Conservation (phyloP, 1,140 invertebrate genomes). For the Leptinotarsa texana region DNA sequence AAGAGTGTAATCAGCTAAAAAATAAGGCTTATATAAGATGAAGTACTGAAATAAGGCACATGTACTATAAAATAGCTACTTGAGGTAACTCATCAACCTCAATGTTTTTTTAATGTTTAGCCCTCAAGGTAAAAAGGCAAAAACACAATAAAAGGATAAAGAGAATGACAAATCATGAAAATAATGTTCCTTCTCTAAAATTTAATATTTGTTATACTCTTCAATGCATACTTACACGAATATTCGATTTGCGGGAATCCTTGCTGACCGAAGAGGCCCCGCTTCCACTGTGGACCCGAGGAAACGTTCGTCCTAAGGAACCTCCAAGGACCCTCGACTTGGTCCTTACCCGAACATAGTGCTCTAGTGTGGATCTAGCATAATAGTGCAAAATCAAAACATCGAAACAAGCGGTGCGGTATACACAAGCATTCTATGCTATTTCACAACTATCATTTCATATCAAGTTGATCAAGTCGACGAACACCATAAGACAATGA, state of each 20-base stretch:
- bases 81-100: too few species aligned
- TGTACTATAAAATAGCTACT: too few species aligned
- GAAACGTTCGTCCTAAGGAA: slow-evolving; percentile 59
- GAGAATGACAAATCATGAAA: too few species aligned
- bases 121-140: too few species aligned
- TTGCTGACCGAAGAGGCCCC: slow-evolving; percentile 43
- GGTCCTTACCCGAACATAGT: slow-evolving; percentile 63
- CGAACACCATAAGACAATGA: neutral
- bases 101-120: too few species aligned
- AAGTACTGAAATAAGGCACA: too few species aligned
- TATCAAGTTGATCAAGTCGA: neutral
- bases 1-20: too few species aligned
- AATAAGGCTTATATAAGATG: too few species aligned
- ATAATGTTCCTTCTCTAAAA: too few species aligned
- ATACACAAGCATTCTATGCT: slow-evolving; percentile 53
- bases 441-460: slow-evolving; percentile 11
- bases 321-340: slow-evolving; percentile 60
- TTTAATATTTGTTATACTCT: too few species aligned
- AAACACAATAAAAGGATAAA: too few species aligned
- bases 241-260: slow-evolving; percentile 53
- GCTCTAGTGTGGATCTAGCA: slow-evolving; percentile 67
- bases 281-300: slow-evolving; percentile 54
- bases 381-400: slow-evolving; percentile 57
- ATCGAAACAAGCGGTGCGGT: slow-evolving; percentile 49
- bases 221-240: neutral